Base-by-base conservation (phyloP, 1,140 invertebrate species). In the Campoletis sonorensis region DNA sequence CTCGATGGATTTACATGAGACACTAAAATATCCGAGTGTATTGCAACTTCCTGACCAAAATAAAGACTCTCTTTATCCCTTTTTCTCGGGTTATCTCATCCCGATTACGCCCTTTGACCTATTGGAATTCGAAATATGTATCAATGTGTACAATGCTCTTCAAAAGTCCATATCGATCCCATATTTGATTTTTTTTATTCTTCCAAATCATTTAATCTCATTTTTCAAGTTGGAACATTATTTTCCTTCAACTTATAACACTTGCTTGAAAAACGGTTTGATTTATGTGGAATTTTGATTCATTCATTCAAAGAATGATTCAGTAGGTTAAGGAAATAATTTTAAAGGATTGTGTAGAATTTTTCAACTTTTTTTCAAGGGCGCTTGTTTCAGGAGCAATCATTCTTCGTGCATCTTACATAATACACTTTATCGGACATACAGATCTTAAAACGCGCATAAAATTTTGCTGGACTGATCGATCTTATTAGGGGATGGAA, bases 1-100 rank as follows among this genome's bases (percentile, higher is more conserved):
- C 67, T 70, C 30, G 30, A 33, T 70, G 30, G 61, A 64, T 64
- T 64, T 64, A 70, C 27, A 70, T 1, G 67, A 70, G 26, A 70
- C 67, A 70, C n/a, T 33, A 33, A 70, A 70, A 70, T 70, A n/a
- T 16, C 30, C 26, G 67, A 30, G 27, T 16, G 15, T 30, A 27
- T 23, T 15, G 4, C 26, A 21, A 54, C 51, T 23, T 64, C 4
- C 26, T 64, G 13, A 23, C 27, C 67, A 64, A 64, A 64, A 5
- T 23, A 10, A 64, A 64, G 23, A 23, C n/a, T 15, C 21, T 10
- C 23, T 1, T 27, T 2, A 7, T 8, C 61, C 21, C 61, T 27
- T 26, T 26, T 64, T 64, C 23, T 23, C 61, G 10, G 27, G 27
- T 26, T 26, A 64, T 23, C 16, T n/a, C 51, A n/a, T 54, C 18